phyloP scores from a whole-genome alignment of 2,797 vertebrate species.

The Scomberomorus guttatus region DNA sequence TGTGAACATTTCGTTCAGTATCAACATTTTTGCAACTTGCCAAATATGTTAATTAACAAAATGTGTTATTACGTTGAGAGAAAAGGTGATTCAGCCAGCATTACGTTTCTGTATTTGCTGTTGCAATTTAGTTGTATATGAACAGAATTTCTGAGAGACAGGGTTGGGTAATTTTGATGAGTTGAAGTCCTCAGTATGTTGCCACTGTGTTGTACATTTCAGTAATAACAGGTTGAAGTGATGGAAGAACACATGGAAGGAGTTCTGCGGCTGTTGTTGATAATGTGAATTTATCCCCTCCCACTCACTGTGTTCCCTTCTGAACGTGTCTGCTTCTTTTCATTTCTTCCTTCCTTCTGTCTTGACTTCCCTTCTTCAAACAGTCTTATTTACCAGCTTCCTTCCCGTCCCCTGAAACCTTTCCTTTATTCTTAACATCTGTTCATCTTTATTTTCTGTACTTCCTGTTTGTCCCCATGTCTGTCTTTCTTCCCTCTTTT shows the following conservation, averaged over 20 bases:
- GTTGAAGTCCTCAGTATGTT: slow-evolving; percentile 2
- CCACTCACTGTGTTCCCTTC: neutral
- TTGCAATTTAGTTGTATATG: no score
- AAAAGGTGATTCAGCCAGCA: no score
- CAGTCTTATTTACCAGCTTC: neutral
- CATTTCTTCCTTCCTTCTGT: neutral
- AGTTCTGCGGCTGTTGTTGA: neutral
- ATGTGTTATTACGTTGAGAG: no score
- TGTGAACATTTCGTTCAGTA: no score
- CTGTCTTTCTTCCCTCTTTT: neutral
- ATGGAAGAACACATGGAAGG: neutral
- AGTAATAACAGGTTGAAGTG: neutral
- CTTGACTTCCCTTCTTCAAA: neutral
- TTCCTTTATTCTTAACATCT: neutral
- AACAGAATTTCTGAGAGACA: no score
- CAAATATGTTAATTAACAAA: no score
- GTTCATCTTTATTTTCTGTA: neutral
- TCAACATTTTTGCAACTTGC: no score
- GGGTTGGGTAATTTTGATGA: no score
- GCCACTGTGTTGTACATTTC: neutral
- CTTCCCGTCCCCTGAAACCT: neutral
- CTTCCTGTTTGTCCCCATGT: neutral
- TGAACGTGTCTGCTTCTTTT: neutral
- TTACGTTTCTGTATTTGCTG: no score
- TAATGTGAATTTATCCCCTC: slow-evolving; percentile 5